Evolutionary conservation across 2,113 vertebrate species (phyloP), one percentile per base, ranked within the genome.

Genomic region (Lamprotornis superbus): DNA sequence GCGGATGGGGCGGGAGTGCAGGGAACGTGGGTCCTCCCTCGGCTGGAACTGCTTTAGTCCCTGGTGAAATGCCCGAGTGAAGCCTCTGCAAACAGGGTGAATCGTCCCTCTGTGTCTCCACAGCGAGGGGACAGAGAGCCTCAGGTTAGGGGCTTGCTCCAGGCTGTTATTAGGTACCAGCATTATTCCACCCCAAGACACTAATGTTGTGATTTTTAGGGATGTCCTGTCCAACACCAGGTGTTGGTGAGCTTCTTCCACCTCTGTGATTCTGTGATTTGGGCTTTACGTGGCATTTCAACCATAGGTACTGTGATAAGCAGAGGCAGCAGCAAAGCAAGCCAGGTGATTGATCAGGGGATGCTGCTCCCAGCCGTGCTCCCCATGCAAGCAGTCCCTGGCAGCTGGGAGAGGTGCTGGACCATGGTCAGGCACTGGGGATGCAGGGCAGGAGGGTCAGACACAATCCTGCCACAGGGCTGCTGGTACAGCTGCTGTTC

Each of bases 31-130:
- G 56, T 68, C 16, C 21, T 63, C 10, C 19, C 33, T 61, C 50
- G 4, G 1, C 33, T 65, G 27, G 1, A 1, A 12, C 53, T 1
- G 1, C 8, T 80, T 77, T 56, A 16, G 18, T 71, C 18, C 82
- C 47, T 11, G 27, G 11, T 1, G 3, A 63, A 24, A 49, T 0
- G 5, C 9, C 8, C 1, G 0, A 49, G 53, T 0, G 3, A 82
- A 91, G 50, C 15, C 30, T 53, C 57, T 2, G 15, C 21, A 55
- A 42, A 65, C 0, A 1, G 55, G 17, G 14, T 1, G 1, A 70
- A 56, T n/a, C 0, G 0, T 52, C 39, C 47, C 39, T 42, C 50
- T 53, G 13, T 16, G 25, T 60, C 37, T 13, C n/a, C 68, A 55
- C n/a, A 53, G 49, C 0, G 0, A 55, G 52, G 27, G 37, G 24